Base-by-base conservation (phyloP, 2,113 vertebrate species). In the Phycodurus eques region DNA sequence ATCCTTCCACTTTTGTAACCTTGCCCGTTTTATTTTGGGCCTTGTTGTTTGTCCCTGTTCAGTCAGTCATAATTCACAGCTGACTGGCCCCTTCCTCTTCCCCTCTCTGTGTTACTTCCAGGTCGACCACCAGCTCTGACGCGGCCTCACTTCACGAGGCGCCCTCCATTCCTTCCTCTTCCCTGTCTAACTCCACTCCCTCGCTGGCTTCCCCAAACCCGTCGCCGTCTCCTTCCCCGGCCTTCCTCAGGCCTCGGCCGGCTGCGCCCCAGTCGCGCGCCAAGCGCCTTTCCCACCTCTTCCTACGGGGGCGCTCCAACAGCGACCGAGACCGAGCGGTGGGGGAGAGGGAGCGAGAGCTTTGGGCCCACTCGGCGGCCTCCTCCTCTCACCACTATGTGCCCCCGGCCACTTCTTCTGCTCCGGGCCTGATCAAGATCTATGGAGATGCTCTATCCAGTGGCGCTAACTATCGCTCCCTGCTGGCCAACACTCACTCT, bases 221-320 rank as follows among this genome's bases (percentile, higher is more conserved):
- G 19, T 89, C 89, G 65, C 87, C 87, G 10, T 90, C 92, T 78
- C 88, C 83, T 61, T 91, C 90, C 51, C 91, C 91, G n/a, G 89
- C 92, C 80, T 90, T 94, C 75, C 92, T 93, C 70, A 87, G 92
- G 75, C 92, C 92, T 5, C 89, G 91, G 15, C 90, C 92, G 8
- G 89, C 89, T 31, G 89, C 78, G 63, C 75, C 91, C 67, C 90
- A 92, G 83, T 92, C 92, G 63, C 94, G 95, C 8, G 91, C 95
- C 77, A 96, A 96, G 84, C 94, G 95, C 51, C 92, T 96, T 69
- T 97, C 95, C n/a, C 94, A 96, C 42, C 92, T 96, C 53, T 96
- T 97, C 82, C 93, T 94, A 79, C 90, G 94, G 80, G 91, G 92
- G 70, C 91, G 93, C 68, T 93, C 92, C 14, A 92, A 92, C 75